These are phyloP conservation scores for Crocodylus rhombifer DNA, from an alignment of 2,797 vertebrate genomes.

Conservation along the genomic window DNA sequence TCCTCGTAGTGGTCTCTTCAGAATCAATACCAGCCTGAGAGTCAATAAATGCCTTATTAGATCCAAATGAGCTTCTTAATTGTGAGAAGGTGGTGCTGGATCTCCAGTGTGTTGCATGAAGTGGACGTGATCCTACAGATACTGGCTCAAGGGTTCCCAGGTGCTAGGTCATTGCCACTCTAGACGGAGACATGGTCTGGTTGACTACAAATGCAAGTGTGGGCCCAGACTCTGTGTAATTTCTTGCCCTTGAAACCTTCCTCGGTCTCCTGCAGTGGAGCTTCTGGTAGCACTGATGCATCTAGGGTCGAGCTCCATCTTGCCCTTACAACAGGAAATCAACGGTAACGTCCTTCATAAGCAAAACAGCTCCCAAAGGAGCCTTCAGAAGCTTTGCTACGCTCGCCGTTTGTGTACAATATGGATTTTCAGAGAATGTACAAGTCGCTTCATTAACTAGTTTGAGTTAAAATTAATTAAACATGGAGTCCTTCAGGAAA, in stretches of 20 bases:
- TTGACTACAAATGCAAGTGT: neutral
- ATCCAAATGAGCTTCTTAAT: constrained; percentile 71
- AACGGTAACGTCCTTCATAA: constrained; percentile 36
- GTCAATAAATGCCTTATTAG: constrained; percentile 77
- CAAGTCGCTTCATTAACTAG: neutral
- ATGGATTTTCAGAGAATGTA: neutral
- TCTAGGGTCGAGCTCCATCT: constrained; percentile 36
- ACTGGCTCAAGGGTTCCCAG: neutral
- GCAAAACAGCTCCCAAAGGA: neutral
- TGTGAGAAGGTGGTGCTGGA: constrained; percentile 45
- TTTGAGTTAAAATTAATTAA: neutral
- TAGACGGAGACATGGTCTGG: neutral
- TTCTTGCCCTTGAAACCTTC: constrained; percentile 16
- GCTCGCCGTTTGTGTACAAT: neutral
- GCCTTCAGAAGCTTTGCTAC: neutral
- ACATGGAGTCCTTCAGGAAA: neutral
- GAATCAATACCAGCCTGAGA: constrained; percentile 77
- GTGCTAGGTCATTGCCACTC: neutral
- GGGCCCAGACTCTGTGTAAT: constrained; percentile 17
- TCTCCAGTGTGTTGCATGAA: constrained; percentile 29
- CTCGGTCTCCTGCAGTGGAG: constrained; percentile 45
- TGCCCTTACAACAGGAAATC: constrained; percentile 38
- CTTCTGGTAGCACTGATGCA: constrained; percentile 48
- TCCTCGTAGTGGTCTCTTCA: constrained; percentile 62
- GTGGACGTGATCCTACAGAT: neutral